Conservation (phyloP, 92 coral and sea anemone genomes). For the Galaxea fascicularis region DNA sequence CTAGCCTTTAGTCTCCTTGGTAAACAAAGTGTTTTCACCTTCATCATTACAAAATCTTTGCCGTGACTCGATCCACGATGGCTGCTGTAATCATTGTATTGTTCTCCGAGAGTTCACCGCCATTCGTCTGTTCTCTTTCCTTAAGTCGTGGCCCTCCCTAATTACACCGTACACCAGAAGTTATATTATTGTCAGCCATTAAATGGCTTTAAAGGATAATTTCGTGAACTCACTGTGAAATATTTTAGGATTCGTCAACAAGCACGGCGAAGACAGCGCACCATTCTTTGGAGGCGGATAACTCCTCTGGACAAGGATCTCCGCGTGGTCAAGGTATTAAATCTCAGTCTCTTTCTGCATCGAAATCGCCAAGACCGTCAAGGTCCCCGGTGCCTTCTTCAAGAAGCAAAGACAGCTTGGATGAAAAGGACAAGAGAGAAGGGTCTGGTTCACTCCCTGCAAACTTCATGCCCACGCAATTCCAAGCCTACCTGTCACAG, state of each 20-base stretch:
- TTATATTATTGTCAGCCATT: not conserved
- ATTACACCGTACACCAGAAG: not conserved
- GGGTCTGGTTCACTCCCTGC: constrained; percentile 32
- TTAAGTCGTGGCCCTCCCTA: no score
- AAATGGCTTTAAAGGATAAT: not conserved
- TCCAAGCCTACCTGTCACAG: constrained; percentile 75
- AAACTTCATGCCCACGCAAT: constrained; percentile 64
- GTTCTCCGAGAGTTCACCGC: no score
- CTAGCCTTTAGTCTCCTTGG: no score
- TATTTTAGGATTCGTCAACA: constrained; percentile 33
- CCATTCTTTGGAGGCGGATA: constrained; percentile 31
- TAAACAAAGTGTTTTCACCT: no score
- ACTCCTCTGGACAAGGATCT: constrained; percentile 32
- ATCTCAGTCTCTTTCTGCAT: constrained; percentile 38
- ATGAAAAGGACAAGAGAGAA: constrained; percentile 34
- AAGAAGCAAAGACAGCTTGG: constrained; percentile 20
- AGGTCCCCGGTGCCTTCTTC: constrained; percentile 50
- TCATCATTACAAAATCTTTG: no score
- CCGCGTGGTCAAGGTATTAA: constrained; percentile 26
- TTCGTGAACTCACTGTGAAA: not conserved
- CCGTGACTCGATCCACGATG: no score
- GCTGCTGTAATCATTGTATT: no score
- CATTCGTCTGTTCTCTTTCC: no score
- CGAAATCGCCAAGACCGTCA: constrained; percentile 49
- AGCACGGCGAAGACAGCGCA: constrained; percentile 2